Base-by-base conservation (phyloP, 2,888 invertebrate species). In the Cremastinae sp. region DNA sequence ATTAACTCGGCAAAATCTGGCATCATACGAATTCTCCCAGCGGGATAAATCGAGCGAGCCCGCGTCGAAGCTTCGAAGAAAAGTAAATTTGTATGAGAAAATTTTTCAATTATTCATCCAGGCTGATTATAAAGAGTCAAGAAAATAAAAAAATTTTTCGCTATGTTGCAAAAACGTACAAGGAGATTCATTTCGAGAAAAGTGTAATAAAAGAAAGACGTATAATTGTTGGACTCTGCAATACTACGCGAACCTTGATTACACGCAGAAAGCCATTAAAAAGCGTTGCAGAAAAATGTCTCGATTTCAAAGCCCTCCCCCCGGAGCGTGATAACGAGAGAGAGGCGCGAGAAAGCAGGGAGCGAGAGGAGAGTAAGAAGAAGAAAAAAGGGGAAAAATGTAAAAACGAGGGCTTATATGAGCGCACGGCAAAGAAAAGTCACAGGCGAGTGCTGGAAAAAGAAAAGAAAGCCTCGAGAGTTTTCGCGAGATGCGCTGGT, bases 401-500 rank as follows among this genome's bases (percentile, higher is more conserved):
- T 22, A 20, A 56, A 56, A 36, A 16, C n/a, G 0, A 16, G 66
- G 43, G 34, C 38, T 34, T 14, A 34, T 8, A 2, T 8, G 9
- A 34, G 9, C n/a, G 1, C 16, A 8, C 7, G 72, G 14, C 16
- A 51, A 22, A 9, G n/a, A 41, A 41, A 53, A 41, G 56, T 16
- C 45, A 64, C 22, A 34, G 56, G 62, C 34, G 20, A 16, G 28
- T 20, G 22, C 41, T n/a, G 22, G 54, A n/a, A 51, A 18, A 34
- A 53, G 28, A 34, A n/a, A 43, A 38, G 43, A 34, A 36, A 34
- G 12, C 34, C 51, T 38, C 34, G 18, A 59, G 36, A 54, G 20
- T 56, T 61, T 28, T 28, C 28, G 28, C 28, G 28, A 28, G 28
- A 28, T 36, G 56, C 36, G 69, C 64, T 53, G 64, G 43, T 75